Base-by-base conservation (phyloP, 1,140 invertebrate species). In the Drosophila pandora region DNA sequence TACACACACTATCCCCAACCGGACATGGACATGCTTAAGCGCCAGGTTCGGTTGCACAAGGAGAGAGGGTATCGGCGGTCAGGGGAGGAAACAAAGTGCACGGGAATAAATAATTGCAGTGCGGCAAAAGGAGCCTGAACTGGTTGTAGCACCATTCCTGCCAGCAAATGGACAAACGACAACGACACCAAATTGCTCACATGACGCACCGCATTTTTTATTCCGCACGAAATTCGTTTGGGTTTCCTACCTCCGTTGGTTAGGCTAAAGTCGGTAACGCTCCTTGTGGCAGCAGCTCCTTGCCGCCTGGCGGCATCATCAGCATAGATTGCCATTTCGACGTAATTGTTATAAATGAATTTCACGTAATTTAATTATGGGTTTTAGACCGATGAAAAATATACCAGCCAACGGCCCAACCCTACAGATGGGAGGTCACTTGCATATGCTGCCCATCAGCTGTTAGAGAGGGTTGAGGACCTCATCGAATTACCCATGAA, bases 321-420 rank as follows among this genome's bases (percentile, higher is more conserved):
- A 88, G 83, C 83, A 83, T 88, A 88, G 83, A 88, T 88, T 88
- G 83, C 83, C 84, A 82, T 88, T 75, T 76, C 83, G 59, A 70
- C 74, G 83, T 88, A 88, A 88, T 88, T 88, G 79, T 88, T 88
- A 88, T 70, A 88, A 88, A 88, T 88, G 83, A 81, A 88, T 88
- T 88, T 83, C 61, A 83, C 75, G 83, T 88, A 88, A 88, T 88
- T 88, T 88, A 88, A 88, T 88, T 88, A 87, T 72, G 64, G 83
- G 83, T 88, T 88, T 88, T 79, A 88, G 72, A 72, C 69, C 63
- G 60, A 83, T 83, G 83, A 88, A 88, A 88, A 88, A 88, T 88
- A 88, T 79, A 83, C 83, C 79, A 55, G 61, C 63, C 73, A 85
- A 58, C 63, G 17, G 22, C 43, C 48, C 62, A 49, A 64, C 56